Evolutionary conservation across 1,140 invertebrate species (phyloP).

Genomic region (Probaryconus sp.): DNA sequence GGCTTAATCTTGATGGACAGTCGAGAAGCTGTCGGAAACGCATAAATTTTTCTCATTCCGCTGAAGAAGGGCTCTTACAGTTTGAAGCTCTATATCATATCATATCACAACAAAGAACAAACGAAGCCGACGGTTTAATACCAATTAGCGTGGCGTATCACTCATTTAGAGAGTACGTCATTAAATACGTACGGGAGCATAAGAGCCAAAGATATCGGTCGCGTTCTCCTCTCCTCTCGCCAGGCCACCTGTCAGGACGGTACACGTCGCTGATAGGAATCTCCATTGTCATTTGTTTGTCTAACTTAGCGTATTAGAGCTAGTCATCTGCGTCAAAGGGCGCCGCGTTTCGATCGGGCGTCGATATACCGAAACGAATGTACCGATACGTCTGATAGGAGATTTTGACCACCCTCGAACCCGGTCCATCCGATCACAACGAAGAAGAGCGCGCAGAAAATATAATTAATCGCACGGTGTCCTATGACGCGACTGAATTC

Average conservation of each 20-base stretch:
- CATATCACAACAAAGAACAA: constrained; percentile 57
- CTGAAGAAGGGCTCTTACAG: constrained; percentile 17
- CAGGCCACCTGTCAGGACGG: constrained; percentile 35
- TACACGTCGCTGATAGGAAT: constrained; percentile 62
- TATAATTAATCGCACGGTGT: constrained; percentile 66
- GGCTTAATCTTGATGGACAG: constrained; percentile 1
- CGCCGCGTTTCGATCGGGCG: constrained; percentile 62
- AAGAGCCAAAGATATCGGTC: constrained; percentile 39
- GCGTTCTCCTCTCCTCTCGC: constrained; percentile 16
- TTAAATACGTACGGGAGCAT: constrained; percentile 60
- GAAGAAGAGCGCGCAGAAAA: constrained; percentile 51
- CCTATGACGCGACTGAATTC: constrained; percentile 5
- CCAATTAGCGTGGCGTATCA: constrained; percentile 73
- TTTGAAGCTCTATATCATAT: constrained; percentile 25
- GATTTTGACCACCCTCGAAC: constrained; percentile 65
- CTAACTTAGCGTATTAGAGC: constrained; percentile 68
- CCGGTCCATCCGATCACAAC: constrained; percentile 33
- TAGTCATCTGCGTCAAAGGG: constrained; percentile 68
- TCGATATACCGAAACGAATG: constrained; percentile 65
- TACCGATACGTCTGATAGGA: constrained; percentile 45
- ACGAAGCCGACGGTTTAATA: constrained; percentile 64
- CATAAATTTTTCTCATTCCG: not conserved
- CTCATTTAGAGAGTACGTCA: constrained; percentile 67
- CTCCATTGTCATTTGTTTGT: constrained; percentile 77
- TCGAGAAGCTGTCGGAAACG: not conserved